Percentiles rank a stretch among this genome's conserved stretches.
Conservation (phyloP, 1,140 invertebrate species). For the Samia ricini region DNA sequence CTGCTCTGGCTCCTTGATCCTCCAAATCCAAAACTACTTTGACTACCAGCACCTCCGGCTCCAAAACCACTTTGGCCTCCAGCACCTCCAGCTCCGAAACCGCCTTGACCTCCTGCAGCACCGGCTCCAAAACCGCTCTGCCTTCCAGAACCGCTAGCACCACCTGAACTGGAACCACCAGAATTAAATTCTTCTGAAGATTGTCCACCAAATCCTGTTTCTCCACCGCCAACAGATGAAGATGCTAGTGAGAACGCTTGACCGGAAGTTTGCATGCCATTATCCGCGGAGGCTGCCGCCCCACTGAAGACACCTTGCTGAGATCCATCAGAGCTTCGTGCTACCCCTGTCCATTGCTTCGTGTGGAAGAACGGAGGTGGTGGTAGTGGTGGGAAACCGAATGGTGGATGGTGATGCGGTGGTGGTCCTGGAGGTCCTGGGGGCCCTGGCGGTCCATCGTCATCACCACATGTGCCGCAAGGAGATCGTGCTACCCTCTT, state of each 20-base stretch:
- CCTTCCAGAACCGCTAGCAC: constrained; percentile 7
- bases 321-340: constrained; percentile 30
- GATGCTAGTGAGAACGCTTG: constrained; percentile 55
- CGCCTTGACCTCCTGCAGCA: neutral
- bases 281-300: constrained; percentile 46
- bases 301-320: constrained; percentile 56
- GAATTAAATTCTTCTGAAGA: neutral
- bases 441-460: constrained; percentile 2
- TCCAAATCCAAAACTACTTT: constrained; percentile 12
- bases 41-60: constrained; percentile 1
- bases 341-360: constrained; percentile 54
- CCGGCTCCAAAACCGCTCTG: constrained; percentile 1
- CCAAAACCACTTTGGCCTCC: neutral
- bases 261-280: constrained; percentile 27
- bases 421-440: constrained; percentile 24
- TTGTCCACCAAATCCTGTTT: neutral
- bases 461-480: neutral
- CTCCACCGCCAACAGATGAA: constrained; percentile 21
- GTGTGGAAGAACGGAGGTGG: constrained; percentile 45
- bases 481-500: constrained; percentile 5
- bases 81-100: neutral
- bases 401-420: constrained; percentile 32
- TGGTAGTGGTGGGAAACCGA: constrained; percentile 31
- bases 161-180: constrained; percentile 2
- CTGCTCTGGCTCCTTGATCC: constrained; percentile 12